phyloP scores from a whole-genome alignment of 2,113 vertebrate species.

The Edolisoma coerulescens region DNA sequence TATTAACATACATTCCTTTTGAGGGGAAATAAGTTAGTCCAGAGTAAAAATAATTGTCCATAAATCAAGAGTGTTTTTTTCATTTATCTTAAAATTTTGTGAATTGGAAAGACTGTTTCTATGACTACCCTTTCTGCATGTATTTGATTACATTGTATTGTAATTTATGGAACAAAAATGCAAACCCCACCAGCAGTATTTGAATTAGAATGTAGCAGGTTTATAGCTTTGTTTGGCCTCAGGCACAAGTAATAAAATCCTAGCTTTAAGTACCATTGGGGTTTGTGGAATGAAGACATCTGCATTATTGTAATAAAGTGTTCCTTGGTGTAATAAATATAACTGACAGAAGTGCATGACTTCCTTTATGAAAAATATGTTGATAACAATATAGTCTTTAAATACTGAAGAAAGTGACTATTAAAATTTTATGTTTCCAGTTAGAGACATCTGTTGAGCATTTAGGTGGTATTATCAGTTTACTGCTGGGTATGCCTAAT shows the following conservation, averaged over 20 bases:
- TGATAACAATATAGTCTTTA: conserved; percentile 75
- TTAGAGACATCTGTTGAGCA: conserved; percentile 74
- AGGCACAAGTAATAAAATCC: conserved; percentile 79
- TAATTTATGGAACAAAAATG: conserved; percentile 69
- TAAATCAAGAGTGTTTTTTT: conserved; percentile 30
- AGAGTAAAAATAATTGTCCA: conserved; percentile 38
- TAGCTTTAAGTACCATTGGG: conserved; percentile 78
- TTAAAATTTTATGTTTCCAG: conserved; percentile 78
- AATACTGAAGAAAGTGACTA: conserved; percentile 74
- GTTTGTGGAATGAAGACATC: conserved; percentile 80
- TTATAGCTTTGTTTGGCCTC: conserved; percentile 78
- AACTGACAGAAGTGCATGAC: conserved; percentile 75
- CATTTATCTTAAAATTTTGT: conserved; percentile 60
- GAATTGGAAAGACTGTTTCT: conserved; percentile 53
- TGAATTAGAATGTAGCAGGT: conserved; percentile 72
- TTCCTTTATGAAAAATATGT: conserved; percentile 80
- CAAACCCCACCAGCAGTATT: conserved; percentile 60
- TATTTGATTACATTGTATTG: conserved; percentile 68
- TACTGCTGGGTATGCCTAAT: conserved; percentile 60
- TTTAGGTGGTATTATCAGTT: conserved; percentile 68
- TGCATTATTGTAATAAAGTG: conserved; percentile 84
- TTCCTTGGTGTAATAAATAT: conserved; percentile 81
- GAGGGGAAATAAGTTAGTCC: conserved; percentile 3
- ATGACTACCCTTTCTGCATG: conserved; percentile 65
- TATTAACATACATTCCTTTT: not conserved